Evolutionary conservation across 2,888 invertebrate genomes (phyloP).

Genomic region (Geotrupes spiniger): DNA sequence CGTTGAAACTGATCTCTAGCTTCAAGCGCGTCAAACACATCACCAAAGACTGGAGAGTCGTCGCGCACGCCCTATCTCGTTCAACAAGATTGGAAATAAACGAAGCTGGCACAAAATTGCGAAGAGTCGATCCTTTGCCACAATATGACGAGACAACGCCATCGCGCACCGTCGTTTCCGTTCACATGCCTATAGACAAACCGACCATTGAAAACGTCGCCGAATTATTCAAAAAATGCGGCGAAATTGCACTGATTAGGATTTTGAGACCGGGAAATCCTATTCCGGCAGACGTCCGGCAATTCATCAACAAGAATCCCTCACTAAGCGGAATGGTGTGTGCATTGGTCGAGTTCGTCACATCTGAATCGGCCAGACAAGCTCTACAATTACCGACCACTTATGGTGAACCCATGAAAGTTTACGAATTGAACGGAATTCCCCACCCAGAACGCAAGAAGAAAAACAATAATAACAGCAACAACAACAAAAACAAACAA

Average conservation of each 20-base stretch:
- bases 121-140: conserved; percentile 81
- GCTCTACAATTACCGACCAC: conserved; percentile 68
- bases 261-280: conserved; percentile 87
- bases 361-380: conserved; percentile 79
- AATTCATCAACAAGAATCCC: conserved; percentile 87
- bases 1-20: conserved; percentile 89
- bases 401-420: conserved; percentile 62
- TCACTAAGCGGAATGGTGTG: conserved; percentile 83
- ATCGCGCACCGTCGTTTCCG: conserved; percentile 86
- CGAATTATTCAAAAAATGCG: conserved; percentile 82
- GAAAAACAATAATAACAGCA: conserved; percentile 65
- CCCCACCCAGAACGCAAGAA: conserved; percentile 71
- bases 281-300: conserved; percentile 86
- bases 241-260: conserved; percentile 85
- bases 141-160: conserved; percentile 90
- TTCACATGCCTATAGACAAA: conserved; percentile 79
- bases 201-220: conserved; percentile 89
- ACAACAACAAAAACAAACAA: conserved; percentile 51
- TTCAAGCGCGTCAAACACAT: conserved; percentile 93
- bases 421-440: conserved; percentile 72
- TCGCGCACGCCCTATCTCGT: conserved; percentile 78
- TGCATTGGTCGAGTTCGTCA: conserved; percentile 88
- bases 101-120: conserved; percentile 84
- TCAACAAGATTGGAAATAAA: conserved; percentile 85
- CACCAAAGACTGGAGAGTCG: conserved; percentile 91